Conservation (phyloP, 1,140 invertebrate species). For the Physella acuta region DNA sequence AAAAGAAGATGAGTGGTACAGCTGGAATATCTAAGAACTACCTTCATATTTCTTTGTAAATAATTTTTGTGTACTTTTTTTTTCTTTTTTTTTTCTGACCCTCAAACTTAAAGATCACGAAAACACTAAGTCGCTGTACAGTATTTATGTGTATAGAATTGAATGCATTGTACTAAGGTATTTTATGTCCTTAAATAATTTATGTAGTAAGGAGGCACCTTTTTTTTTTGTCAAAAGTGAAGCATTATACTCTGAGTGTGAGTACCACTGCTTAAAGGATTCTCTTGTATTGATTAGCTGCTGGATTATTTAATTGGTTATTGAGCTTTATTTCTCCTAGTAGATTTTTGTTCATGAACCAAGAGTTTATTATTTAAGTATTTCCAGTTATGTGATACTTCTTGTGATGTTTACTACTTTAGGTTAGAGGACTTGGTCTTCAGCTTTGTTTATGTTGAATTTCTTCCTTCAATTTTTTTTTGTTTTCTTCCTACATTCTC, state of each 20-base stretch:
- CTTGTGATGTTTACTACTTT: constrained; percentile 9
- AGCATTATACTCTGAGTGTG: too few species aligned
- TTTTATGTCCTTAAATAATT: too few species aligned
- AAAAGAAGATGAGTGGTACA: too few species aligned
- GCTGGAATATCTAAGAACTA: too few species aligned
- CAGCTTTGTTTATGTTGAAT: too few species aligned
- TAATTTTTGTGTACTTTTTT: background rate
- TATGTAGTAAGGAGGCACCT: too few species aligned
- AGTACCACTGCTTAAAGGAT: too few species aligned
- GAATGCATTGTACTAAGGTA: background rate
- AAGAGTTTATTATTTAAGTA: constrained; percentile 5
- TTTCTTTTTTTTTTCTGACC: background rate
- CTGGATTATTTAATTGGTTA: background rate
- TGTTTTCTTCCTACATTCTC: too few species aligned
- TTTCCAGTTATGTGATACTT: constrained; percentile 12
- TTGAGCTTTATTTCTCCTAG: background rate
- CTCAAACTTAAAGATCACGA: background rate
- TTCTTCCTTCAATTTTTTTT: too few species aligned
- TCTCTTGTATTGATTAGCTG: too few species aligned
- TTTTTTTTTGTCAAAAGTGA: too few species aligned
- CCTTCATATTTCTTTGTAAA: background rate
- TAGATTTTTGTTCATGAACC: background rate
- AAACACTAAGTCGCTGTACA: constrained; percentile 24
- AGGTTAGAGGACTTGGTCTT: too few species aligned
- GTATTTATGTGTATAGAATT: constrained; percentile 24